A percentile compares a stretch with the other conserved stretches of the same genome.
Conservation (phyloP, 2,113 vertebrate species). For the Mustela nigripes region DNA sequence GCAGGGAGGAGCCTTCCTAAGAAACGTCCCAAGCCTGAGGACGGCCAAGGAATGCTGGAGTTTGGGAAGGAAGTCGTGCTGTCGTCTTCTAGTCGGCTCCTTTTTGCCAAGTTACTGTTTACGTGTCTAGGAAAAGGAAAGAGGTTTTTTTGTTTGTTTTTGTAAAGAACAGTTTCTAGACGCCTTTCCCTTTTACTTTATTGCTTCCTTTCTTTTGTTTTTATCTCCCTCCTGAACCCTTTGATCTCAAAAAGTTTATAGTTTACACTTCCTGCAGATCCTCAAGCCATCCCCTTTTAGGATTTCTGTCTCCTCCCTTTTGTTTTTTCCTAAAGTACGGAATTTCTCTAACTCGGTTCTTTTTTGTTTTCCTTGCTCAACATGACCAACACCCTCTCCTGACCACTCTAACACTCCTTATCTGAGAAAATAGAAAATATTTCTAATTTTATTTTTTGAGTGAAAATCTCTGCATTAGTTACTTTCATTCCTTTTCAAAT, state of each 20-base stretch:
- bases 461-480: constrained; percentile 39
- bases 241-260: constrained; percentile 45
- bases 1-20: constrained; percentile 12
- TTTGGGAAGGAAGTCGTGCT: constrained; percentile 32
- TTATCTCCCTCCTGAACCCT: constrained; percentile 18
- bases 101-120: constrained; percentile 42
- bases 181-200: not conserved
- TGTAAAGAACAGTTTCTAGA: not conserved
- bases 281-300: not conserved
- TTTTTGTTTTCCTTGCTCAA: not conserved
- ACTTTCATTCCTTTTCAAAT: not conserved
- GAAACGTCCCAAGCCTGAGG: not conserved
- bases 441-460: constrained; percentile 42
- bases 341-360: not conserved
- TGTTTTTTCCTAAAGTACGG: not conserved
- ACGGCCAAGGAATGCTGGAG: constrained; percentile 45
- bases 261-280: constrained; percentile 39
- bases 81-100: not conserved
- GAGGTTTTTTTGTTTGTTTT: not conserved
- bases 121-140: constrained; percentile 63
- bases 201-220: constrained; percentile 60
- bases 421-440: constrained; percentile 5
- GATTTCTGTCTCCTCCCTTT: constrained; percentile 1
- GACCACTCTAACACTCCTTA: not conserved
- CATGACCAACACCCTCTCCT: not conserved